Base-by-base conservation (phyloP, 2,888 invertebrate species). In the Drosophila helvetica region DNA sequence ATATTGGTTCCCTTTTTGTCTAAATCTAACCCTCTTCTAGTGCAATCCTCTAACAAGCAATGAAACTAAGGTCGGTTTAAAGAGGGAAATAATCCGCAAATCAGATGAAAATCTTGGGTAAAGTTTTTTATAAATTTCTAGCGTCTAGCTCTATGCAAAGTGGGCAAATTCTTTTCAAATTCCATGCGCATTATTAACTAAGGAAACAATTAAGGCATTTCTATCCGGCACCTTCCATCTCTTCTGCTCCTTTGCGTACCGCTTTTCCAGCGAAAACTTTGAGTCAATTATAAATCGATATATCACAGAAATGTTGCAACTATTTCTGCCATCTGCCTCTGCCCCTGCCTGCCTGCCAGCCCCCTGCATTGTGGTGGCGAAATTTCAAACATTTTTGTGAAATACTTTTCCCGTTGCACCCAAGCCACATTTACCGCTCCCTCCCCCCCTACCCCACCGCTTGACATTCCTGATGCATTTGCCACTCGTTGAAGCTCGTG, bases 201-300 rank as follows among this genome's bases (percentile, higher is more conserved):
- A 38, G 2, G 38, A 38, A 50, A 25, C 8, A 5, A 30, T 33
- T 30, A 33, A 3, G 4, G 45, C 2, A 60, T 22, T 17, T 38
- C 38, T 48, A n/a, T 10, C 1, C 17, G 8, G 9, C n/a, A 30
- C 30, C 12, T 12, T 15, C 4, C 30, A 1, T 17, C 42, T 15
- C 25, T 52, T 1, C 4, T 2, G 17, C 3, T 42, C 17, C 3
- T 12, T 33, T 33, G 10, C 10, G 10, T 3, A 10, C 30, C 5
- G 12, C 1, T 12, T 33, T 12, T 12, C 12, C 12, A 33, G 12
- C 33, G 38, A 38, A 58, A 57, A 30, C 33, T 33, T 27, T 46
- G 12, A 56, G 68, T 67, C 30, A 67, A 66, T 66, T 67, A 33
- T 30, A 55, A 66, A 66, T 66, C 66, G 33, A 66, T 66, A 55